Evolutionary conservation across 2,113 vertebrate genomes (phyloP).

Genomic region (Benitochromis conjunctus): DNA sequence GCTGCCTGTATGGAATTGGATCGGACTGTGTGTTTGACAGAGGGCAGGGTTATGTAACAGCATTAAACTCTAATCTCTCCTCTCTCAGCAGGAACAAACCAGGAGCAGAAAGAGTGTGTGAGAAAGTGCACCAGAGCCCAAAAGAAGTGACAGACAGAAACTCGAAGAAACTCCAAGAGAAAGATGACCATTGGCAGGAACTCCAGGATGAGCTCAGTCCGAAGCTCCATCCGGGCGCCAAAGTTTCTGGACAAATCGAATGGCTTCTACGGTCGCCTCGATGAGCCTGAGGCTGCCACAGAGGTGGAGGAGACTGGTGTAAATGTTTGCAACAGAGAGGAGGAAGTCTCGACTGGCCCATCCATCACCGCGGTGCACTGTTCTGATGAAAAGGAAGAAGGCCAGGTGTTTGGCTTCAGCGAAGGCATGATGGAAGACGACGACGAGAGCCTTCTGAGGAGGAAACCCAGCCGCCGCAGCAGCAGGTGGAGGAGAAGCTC

Average conservation of each 20-base stretch:
- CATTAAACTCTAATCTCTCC: slow-evolving; percentile 22
- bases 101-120: background rate
- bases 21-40: background rate
- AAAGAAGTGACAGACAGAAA: background rate
- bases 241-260: slow-evolving; percentile 71
- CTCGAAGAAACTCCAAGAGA: background rate
- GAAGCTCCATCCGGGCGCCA: slow-evolving; percentile 62
- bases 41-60: background rate
- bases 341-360: background rate
- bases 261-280: slow-evolving; percentile 74
- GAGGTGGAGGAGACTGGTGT: background rate
- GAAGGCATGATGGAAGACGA: slow-evolving; percentile 68
- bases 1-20: background rate
- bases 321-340: background rate
- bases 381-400: slow-evolving; percentile 23
- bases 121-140: background rate
- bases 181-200: slow-evolving; percentile 74
- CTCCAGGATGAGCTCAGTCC: slow-evolving; percentile 57
- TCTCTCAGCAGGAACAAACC: background rate
- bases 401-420: slow-evolving; percentile 33
- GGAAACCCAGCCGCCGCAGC: slow-evolving; percentile 60
- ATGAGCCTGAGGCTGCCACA: slow-evolving; percentile 47
- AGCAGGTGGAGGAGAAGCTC: slow-evolving; percentile 70
- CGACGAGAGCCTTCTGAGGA: slow-evolving; percentile 58
- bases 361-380: background rate